These are phyloP conservation scores for Meriones unguiculatus DNA, from an alignment of 2,113 vertebrate genomes.

Conservation along the genomic window DNA sequence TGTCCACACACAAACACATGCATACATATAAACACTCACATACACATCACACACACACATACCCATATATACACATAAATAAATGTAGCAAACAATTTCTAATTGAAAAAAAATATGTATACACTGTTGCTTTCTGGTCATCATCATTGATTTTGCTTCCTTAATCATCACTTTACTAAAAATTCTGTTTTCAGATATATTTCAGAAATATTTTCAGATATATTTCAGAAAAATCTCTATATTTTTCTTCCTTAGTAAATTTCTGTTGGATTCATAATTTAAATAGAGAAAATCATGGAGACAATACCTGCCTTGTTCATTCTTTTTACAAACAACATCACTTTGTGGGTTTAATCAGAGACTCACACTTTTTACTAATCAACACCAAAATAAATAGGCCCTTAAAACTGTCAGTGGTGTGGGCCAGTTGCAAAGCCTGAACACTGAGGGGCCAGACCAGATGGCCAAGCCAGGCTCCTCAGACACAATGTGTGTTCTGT, in stretches of 20 bases:
- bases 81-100: not conserved
- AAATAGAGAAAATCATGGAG: conserved; percentile 30
- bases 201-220: too few species aligned
- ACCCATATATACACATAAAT: not conserved
- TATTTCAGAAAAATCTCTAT: not conserved
- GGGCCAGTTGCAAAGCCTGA: conserved; percentile 58
- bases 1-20: not conserved
- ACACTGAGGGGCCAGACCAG: conserved; percentile 61
- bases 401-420: conserved; percentile 71
- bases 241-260: conserved; percentile 11
- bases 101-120: not conserved
- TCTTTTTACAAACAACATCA: conserved; percentile 59
- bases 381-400: conserved; percentile 76
- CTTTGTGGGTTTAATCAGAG: conserved; percentile 62
- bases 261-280: conserved; percentile 46
- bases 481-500: conserved; percentile 67
- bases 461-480: conserved; percentile 66
- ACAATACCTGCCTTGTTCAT: conserved; percentile 60
- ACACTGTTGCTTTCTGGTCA: not conserved
- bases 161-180: conserved; percentile 31
- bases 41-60: too few species aligned
- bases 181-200: not conserved
- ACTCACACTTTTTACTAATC: conserved; percentile 69
- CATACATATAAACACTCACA: not conserved
- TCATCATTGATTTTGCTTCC: conserved; percentile 37